Base-by-base conservation (phyloP, 1,140 invertebrate species). In the Dysdera silvatica region DNA sequence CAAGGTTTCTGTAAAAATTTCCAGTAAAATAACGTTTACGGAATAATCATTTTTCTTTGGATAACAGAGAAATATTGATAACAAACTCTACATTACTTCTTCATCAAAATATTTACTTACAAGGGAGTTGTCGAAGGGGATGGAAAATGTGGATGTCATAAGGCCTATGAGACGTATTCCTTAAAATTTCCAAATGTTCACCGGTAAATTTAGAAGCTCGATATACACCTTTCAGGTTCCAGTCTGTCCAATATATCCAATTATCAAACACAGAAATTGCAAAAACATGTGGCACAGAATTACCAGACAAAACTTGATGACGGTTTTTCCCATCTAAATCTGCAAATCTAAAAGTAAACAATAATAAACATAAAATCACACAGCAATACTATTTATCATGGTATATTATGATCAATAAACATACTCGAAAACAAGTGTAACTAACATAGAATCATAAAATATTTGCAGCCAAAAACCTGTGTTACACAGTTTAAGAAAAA, bases 221-320 rank as follows among this genome's bases (percentile, higher is more conserved):
- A 5, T 89, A 77, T 68, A 91, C 84, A 33, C 79, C 77, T 60
- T 95, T 95, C 20, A 95, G 74, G 73, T 97, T 98, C 95, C 95
- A 98, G 73, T 99, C 96, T 4, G 94, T 95, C 93, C 95, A 99
- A 77, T 89, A 99, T 6, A 99, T 84, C 68, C 84, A 85, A 71
- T 98, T 92, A 69, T 96, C 93, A 75, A 98, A 97, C 0, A 98
- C 80, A 2, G 87, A 87, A 16, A 99, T 78, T 0, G 94, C 94
- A 72, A 97, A 98, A 0, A 96, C 91, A 71, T 97, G 94, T 0
- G 92, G 91, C 4, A 96, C 93, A 14, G 70, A 80, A 5, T 79
- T 72, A 2, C 91, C 91, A 0, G 85, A 85, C 3, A 95, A 70
- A 0, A 95, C 88, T 52, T 88, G 81, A 58, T 92, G 87, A 4